phyloP scores from a whole-genome alignment of 2,797 vertebrate species.

The Aeoliscus strigatus region DNA sequence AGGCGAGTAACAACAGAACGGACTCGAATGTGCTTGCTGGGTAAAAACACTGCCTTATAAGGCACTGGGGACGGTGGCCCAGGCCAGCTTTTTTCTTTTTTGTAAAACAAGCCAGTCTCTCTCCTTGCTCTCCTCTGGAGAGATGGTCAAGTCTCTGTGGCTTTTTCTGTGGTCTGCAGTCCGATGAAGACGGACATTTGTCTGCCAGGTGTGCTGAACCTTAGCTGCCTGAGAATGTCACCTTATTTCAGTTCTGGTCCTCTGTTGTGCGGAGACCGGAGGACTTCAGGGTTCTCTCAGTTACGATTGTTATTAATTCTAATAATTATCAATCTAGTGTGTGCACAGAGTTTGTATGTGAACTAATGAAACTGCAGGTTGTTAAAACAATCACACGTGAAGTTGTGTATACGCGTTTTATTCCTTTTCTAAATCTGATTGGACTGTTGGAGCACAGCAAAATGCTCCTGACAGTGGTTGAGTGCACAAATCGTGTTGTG shows the following conservation, averaged over 20 bases:
- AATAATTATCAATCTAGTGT: no score
- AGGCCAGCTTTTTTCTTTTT: slow-evolving; percentile 59
- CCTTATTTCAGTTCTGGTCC: slow-evolving; percentile 17
- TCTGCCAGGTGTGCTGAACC: slow-evolving; percentile 22
- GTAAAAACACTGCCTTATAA: slow-evolving; percentile 83
- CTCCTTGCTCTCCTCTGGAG: slow-evolving; percentile 63
- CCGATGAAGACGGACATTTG: slow-evolving; percentile 32
- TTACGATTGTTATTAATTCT: no score
- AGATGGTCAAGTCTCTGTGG: slow-evolving; percentile 39
- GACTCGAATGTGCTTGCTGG: slow-evolving; percentile 57
- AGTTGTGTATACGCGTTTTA: not conserved
- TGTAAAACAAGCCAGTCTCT: slow-evolving; percentile 68
- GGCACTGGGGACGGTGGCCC: slow-evolving; percentile 76
- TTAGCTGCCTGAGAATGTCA: slow-evolving; percentile 25
- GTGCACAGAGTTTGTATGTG: no score
- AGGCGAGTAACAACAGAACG: slow-evolving; percentile 52
- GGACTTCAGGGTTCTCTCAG: slow-evolving; percentile 12
- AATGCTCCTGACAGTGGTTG: no score
- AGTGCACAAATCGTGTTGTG: no score
- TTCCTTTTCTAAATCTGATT: not conserved
- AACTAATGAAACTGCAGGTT: no score
- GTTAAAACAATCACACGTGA: no score
- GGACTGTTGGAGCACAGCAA: slow-evolving; percentile 12
- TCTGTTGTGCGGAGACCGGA: slow-evolving; percentile 5
- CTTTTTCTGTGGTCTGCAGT: slow-evolving; percentile 45